phyloP scores from a whole-genome alignment of 2,888 invertebrate species.

The Agrotis ipsilon region DNA sequence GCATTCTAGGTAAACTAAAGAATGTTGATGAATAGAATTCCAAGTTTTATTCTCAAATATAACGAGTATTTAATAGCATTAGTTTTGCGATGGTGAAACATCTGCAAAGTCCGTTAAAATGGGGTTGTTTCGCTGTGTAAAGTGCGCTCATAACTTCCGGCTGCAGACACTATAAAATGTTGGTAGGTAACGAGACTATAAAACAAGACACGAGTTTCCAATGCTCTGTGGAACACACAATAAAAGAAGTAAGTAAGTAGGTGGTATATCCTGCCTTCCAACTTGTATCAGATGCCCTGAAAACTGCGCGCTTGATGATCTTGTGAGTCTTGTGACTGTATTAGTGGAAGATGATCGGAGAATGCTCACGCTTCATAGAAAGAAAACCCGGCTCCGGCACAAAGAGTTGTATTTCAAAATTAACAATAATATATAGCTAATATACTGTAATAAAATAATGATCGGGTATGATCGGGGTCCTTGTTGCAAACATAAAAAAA shows the following conservation, averaged over 20 bases:
- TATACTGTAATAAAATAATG: too few species aligned
- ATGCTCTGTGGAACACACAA: constrained; percentile 5
- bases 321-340: too few species aligned
- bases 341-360: too few species aligned
- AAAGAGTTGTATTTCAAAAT: too few species aligned
- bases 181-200: constrained; percentile 32
- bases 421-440: too few species aligned
- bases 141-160: constrained; percentile 48
- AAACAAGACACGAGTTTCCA: constrained; percentile 37
- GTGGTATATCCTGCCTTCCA: too few species aligned
- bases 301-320: too few species aligned
- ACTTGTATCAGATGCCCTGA: too few species aligned
- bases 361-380: too few species aligned
- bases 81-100: constrained; percentile 36
- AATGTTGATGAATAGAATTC: constrained; percentile 35
- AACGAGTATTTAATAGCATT: constrained; percentile 43
- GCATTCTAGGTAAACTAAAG: constrained; percentile 24
- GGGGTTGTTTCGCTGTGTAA: constrained; percentile 42
- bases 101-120: constrained; percentile 35
- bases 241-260: constrained; percentile 17
- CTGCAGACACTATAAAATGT: constrained; percentile 43
- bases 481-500: too few species aligned
- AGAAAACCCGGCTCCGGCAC: too few species aligned
- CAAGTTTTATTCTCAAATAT: constrained; percentile 42
- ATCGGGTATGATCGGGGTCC: too few species aligned